Evolutionary conservation across 2,797 vertebrate species (phyloP), one percentile per base, ranked within the genome.

Genomic region (Sebastes itinus): DNA sequence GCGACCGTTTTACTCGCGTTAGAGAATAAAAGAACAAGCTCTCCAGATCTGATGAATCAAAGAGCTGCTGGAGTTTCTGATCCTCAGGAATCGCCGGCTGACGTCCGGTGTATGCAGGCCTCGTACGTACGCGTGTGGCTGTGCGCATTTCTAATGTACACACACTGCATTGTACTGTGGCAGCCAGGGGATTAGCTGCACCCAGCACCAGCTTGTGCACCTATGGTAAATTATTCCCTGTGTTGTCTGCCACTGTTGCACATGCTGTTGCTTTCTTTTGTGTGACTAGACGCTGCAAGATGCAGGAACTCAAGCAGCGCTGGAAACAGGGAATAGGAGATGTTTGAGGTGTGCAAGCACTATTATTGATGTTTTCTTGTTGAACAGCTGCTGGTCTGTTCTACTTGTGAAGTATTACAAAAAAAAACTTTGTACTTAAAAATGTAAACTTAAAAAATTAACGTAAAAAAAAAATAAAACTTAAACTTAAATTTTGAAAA

Each of bases 11-110:
- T 82, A 70, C 86, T 54, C 61, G 49, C 55, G 6, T 70, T 66
- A 18, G 62, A 81, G 61, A 85, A 66, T 59, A 85, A 87, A 87
- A 81, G 62, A 78, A 58, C 18, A 66, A 25, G n/a, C 75, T 72
- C 63, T 80, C 52, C 14, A 70, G 76, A 84, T 85, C 78, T 54
- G 20, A 75, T 32, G 63, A 85, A 90, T 89, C 77, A 90, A 93
- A 91, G 75, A 75, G 75, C 65, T 58, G 38, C 71, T 55, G 20
- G 27, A 25, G 69, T 68, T 74, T 85, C 79, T 88, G 83, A 90
- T 87, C 66, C 55, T 67, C 14, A 0, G 71, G 74, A 84, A 73
- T 65, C 27, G 23, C 28, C 8, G 16, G 61, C 72, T 72, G 25
- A 63, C 10, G 16, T 55, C 65, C 4, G 2, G 14, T 20, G 22